Base-by-base conservation (phyloP, 2,113 vertebrate genomes). In the Alexandromys fortis region DNA sequence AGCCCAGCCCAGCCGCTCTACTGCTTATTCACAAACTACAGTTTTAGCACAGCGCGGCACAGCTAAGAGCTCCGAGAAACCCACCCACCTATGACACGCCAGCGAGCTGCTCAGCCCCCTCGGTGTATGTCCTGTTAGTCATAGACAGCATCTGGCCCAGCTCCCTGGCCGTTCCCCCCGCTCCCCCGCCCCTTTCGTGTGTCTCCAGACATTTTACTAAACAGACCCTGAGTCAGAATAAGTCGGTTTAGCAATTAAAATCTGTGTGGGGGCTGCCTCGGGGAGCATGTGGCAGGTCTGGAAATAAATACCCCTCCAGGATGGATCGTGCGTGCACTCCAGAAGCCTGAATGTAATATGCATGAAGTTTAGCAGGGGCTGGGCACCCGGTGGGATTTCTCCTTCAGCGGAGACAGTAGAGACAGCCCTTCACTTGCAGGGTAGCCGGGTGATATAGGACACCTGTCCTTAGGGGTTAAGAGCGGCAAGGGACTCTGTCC, bases 141-240 rank as follows among this genome's bases (percentile, higher is more conserved):
- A 99, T 52, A 96, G 92, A 95, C 96, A 98, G 98, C 98, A 98
- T 98, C 98, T 98, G 98, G 98, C 95, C 97, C 97, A 94, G 97
- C 97, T 98, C 98, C 16, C 98, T 97, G 55, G 30, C 98, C 97
- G 61, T 42, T 92, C 97, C 97, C 98, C 52, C 87, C 89, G 4
- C 52, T 55, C 16, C 58, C 19, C 58, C 58, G 19, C 58, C 58
- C 58, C 58, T 97, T 97, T 98, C 7, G 93, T 97, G 96, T 98
- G 97, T 98, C 98, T 98, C 98, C 97, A 98, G 98, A 98, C 98
- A 97, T 98, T 98, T 98, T 98, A 98, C 98, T 98, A 98, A 99
- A 98, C 98, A 98, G 98, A 98, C 97, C 98, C 98, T 99, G 98
- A 99, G 98, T 99, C 98, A 99, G 98, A 98, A 97, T 97, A 98